These are phyloP conservation scores for Plumapathes pennacea DNA, from an alignment of 92 coral and sea anemone genomes.

Conservation along the genomic window DNA sequence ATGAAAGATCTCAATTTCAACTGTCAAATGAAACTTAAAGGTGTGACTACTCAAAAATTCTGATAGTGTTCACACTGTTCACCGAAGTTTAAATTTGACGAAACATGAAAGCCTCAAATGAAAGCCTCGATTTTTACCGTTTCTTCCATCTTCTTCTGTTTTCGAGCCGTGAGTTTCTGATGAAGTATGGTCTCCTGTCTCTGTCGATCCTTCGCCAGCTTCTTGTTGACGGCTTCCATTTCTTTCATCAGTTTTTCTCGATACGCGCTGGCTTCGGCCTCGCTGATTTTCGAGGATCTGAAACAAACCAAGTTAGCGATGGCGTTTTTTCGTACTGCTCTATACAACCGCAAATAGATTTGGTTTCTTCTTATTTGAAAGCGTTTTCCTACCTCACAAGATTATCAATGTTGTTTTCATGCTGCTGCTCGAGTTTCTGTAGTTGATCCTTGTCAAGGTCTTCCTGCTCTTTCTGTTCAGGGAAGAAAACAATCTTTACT, in stretches of 20 bases:
- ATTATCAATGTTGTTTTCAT: constrained; percentile 53
- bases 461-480: constrained; percentile 63
- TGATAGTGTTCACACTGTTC: no score
- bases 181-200: constrained; percentile 84
- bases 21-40: no score
- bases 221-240: constrained; percentile 67
- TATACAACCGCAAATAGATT: background rate
- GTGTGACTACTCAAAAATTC: no score
- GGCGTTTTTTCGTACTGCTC: background rate
- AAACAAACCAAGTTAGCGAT: background rate
- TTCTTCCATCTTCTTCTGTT: constrained; percentile 74
- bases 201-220: constrained; percentile 68
- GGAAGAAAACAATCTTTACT: background rate
- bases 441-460: constrained; percentile 45
- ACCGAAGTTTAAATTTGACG: no score
- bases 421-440: constrained; percentile 43
- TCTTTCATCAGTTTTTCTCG: constrained; percentile 76
- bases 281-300: constrained; percentile 76
- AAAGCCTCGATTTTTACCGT: constrained; percentile 58
- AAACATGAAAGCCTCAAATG: no score
- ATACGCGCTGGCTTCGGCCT: constrained; percentile 68
- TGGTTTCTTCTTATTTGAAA: no score
- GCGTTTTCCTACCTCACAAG: constrained; percentile 52
- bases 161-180: constrained; percentile 78
- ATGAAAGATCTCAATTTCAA: no score